Conservation (phyloP, 2,113 vertebrate species). For the Oryzias melastigma region DNA sequence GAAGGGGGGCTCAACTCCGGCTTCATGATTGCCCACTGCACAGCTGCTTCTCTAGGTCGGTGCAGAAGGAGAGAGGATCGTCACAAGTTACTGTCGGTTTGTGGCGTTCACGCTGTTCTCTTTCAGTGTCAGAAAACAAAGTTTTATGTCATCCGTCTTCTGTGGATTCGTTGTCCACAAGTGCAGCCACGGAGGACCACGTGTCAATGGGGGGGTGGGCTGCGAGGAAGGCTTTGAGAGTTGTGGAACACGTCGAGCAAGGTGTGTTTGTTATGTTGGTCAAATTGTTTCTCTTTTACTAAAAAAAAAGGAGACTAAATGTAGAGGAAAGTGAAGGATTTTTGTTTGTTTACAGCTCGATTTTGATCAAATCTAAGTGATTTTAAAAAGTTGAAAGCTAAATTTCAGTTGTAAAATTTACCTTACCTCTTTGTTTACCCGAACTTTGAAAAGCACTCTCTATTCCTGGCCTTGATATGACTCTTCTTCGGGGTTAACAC, state of each 20-base stretch:
- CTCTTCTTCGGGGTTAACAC: too few relatives aligned
- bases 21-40: slow-evolving; percentile 99
- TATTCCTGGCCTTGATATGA: too few relatives aligned
- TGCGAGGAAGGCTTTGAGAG: slow-evolving; percentile 92
- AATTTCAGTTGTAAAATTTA: too few relatives aligned
- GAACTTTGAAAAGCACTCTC: too few relatives aligned
- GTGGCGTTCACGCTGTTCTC: slow-evolving; percentile 32
- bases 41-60: slow-evolving; percentile 92
- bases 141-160: slow-evolving; percentile 95
- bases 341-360: too few relatives aligned
- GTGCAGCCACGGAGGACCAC: slow-evolving; percentile 95
- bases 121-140: slow-evolving; percentile 95
- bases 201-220: slow-evolving; percentile 99
- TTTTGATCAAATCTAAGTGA: too few relatives aligned
- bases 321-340: too few relatives aligned
- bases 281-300: not conserved
- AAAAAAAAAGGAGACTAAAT: too few relatives aligned
- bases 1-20: slow-evolving; percentile 98
- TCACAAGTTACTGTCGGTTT: not conserved
- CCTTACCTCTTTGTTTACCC: too few relatives aligned
- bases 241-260: slow-evolving; percentile 95
- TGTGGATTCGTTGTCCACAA: slow-evolving; percentile 97
- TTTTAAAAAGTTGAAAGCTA: too few relatives aligned
- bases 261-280: slow-evolving; percentile 67
- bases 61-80: not conserved